Percentiles rank a stretch among this genome's conserved stretches.
phyloP scores from a whole-genome alignment of 35 echinoderm and acorn worm genomes.

The Ptychodera flava region DNA sequence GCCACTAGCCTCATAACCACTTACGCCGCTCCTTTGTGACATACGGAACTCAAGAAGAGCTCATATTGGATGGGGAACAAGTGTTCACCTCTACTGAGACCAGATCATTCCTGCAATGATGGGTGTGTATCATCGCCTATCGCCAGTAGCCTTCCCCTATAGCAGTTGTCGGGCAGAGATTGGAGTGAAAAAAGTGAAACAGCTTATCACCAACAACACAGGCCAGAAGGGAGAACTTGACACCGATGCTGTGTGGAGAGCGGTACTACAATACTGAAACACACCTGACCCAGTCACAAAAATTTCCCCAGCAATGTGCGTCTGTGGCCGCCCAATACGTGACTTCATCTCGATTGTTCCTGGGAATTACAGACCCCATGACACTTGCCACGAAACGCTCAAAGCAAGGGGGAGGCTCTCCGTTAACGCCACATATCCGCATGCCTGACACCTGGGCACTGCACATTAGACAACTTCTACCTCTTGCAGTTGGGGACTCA shows the following conservation, averaged over 20 bases:
- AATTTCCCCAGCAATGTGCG: constrained; percentile 33
- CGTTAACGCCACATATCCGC: constrained; percentile 28
- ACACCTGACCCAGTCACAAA: no score
- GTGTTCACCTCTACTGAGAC: no score
- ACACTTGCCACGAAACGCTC: constrained; percentile 14
- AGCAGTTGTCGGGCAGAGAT: no score
- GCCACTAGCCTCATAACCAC: constrained; percentile 25
- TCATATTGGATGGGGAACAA: no score
- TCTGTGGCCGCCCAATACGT: constrained; percentile 36
- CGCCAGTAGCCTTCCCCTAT: constrained; percentile 22
- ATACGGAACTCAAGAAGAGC: no score
- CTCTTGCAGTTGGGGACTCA: constrained; percentile 15
- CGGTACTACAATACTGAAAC: constrained; percentile 35
- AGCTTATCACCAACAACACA: no score
- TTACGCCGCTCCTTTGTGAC: constrained; percentile 37
- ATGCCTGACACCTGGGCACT: constrained; percentile 1
- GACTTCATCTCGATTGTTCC: constrained; percentile 24
- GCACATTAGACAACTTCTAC: constrained; percentile 24
- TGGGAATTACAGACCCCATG: no score
- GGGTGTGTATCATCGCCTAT: constrained; percentile 5
- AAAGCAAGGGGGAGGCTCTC: constrained; percentile 6
- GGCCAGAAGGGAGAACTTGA: no score
- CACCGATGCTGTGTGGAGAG: no score
- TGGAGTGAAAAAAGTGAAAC: constrained; percentile 31
- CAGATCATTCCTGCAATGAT: constrained; percentile 28